A percentile compares a stretch with the other conserved stretches of the same genome.
Conservation (phyloP, 37 sponge, comb jelly and placozoan genomes). For the Oopsacas minuta region DNA sequence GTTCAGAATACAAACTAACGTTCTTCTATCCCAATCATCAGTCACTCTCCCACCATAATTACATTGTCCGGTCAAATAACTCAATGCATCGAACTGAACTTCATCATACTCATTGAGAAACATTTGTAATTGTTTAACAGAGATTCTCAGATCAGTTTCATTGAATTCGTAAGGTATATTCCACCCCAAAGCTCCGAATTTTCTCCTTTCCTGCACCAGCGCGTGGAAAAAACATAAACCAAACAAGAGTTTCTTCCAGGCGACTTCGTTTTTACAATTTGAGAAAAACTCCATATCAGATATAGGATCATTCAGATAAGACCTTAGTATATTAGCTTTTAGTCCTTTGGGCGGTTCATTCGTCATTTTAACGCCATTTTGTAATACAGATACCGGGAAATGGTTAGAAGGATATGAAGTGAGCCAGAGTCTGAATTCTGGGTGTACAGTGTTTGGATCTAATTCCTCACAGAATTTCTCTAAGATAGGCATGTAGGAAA, state of each 20-base stretch:
- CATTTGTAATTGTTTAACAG: slow-evolving; percentile 88
- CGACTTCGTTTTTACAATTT: slow-evolving; percentile 60
- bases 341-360: slow-evolving; percentile 99
- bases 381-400: slow-evolving; percentile 96
- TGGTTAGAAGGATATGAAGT: slow-evolving; percentile 91
- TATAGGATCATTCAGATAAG: slow-evolving; percentile 88
- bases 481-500: slow-evolving; percentile 97
- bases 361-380: slow-evolving; percentile 99
- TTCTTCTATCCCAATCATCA: slow-evolving; percentile 92
- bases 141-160: slow-evolving; percentile 96
- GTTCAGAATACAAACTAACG: slow-evolving; percentile 80
- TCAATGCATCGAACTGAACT: slow-evolving; percentile 82
- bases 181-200: slow-evolving; percentile 95
- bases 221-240: slow-evolving; percentile 99
- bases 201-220: slow-evolving; percentile 87
- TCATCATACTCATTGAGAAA: slow-evolving; percentile 98
- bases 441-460: slow-evolving; percentile 89
- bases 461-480: slow-evolving; percentile 91
- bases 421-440: slow-evolving; percentile 94
- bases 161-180: slow-evolving; percentile 99
- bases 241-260: slow-evolving; percentile 85
- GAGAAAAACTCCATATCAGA: slow-evolving; percentile 86
- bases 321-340: slow-evolving; percentile 83
- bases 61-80: slow-evolving; percentile 94
- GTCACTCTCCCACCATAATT: slow-evolving; percentile 99